Evolutionary conservation across 2,888 invertebrate species (phyloP), one percentile per base, ranked within the genome.

Genomic region (Acronicta psi): DNA sequence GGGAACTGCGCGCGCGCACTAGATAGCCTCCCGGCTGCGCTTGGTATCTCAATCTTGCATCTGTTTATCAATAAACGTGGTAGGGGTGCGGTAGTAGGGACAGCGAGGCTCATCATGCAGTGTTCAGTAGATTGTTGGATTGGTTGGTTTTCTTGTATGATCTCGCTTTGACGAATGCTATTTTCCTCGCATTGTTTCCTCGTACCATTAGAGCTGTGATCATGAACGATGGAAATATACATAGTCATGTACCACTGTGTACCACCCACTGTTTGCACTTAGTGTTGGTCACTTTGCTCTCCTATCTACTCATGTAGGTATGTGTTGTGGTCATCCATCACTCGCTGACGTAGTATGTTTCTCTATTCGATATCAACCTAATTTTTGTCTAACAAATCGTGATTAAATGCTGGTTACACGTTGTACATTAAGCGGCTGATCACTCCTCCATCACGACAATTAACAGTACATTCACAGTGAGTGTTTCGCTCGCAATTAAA

Each of bases 11-110:
- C 34, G 17, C 9, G 37, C 49, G 42, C 49, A 41, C 29, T 2
- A 2, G 29, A 11, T 29, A 8, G 34, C 37, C 29, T 53, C 14
- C 41, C 11, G 23, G 23, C 25, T 14, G 55, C 38, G 37, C 46
- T 25, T 18, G 42, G 58, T 60, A 62, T 63, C 60, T 56, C 47
- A 57, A 60, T 56, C 55, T 66, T 64, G 73, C 74, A 69, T 66
- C 59, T 64, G 52, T 54, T 73, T 69, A 65, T 59, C 67, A 62
- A 64, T 66, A 62, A 67, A 20, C 14, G 11, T 52, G 20, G 23
- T 23, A 37, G 25, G 37, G 31, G 23, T 42, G 18, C 23, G 47
- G 42, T 58, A 37, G n/a, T 14, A 34, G 13, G 17, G 23, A 6
- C 8, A 18, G 44, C 50, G 44, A 1, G 16, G 11, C 13, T 3